These are phyloP conservation scores for Neodiprion virginianus DNA, from an alignment of 1,140 invertebrate genomes.

Conservation along the genomic window DNA sequence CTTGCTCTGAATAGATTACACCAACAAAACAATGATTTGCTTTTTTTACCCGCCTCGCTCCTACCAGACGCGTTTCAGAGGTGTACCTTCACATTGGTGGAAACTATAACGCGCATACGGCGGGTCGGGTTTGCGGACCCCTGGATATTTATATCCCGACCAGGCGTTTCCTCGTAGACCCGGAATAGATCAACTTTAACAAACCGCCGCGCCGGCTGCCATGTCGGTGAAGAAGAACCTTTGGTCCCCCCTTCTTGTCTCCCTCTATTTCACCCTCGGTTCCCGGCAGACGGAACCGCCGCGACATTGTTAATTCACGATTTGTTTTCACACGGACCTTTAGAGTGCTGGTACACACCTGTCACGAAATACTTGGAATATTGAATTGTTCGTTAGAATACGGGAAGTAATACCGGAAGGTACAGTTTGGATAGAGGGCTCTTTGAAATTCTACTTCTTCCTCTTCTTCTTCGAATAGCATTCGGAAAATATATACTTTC, in stretches of 20 bases:
- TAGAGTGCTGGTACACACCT: neutral
- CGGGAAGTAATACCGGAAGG: neutral
- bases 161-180: conserved; percentile 48
- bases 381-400: neutral
- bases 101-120: neutral
- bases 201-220: conserved; percentile 19
- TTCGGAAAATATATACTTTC: no score
- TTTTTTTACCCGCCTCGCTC: neutral
- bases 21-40: no score
- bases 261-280: conserved; percentile 22
- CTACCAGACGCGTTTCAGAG: neutral
- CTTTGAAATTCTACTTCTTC: no score
- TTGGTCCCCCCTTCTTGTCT: neutral
- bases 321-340: conserved; percentile 8
- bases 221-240: conserved; percentile 21
- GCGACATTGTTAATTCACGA: conserved; percentile 11
- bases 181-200: conserved; percentile 39
- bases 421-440: neutral
- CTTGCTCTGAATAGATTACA: no score
- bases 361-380: neutral
- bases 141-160: conserved; percentile 20
- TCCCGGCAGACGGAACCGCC: conserved; percentile 14
- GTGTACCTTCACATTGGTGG: no score
- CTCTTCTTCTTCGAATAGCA: no score
- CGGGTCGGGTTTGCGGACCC: neutral